Base-by-base conservation (phyloP, 2,113 vertebrate genomes). In the Cebidichthys violaceus region DNA sequence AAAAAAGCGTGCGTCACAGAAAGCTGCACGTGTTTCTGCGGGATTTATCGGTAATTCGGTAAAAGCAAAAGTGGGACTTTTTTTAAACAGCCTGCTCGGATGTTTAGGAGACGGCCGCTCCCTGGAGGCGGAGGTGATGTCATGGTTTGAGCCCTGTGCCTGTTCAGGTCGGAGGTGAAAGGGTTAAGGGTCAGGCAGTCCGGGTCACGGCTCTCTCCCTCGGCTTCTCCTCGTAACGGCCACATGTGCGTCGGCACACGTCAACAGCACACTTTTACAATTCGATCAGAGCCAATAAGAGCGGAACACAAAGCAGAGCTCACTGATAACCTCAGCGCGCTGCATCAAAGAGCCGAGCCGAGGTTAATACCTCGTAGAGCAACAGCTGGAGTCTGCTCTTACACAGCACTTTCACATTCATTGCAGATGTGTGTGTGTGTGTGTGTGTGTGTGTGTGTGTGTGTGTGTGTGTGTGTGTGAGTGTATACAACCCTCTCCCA, bases 1-100 rank as follows among this genome's bases (percentile, higher is more conserved):
- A 92, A 13, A 59, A 18, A 57, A 65, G 45, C 45, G 79, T 91
- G 90, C 87, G 91, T 93, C 90, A 91, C 61, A 84, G 82, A 83
- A 59, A 62, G 80, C 17, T 65, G 57, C 66, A 54, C 75, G 72
- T 65, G 79, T 85, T 90, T 89, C 69, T 57, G 61, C 3, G 22
- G 73, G 45, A 67, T 85, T 86, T 83, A 66, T 79, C 82, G 17
- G 78, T 78, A 82, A 82, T 80, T 84, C 29, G 41, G 75, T 29
- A 7, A 31, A 17, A 60, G 83, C 41, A 62, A 86, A 89, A 79
- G 79, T 64, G 88, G 81, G 77, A 67, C 18, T 47, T 45, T 15
- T 75, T 86, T 82, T 85, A 88, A 90, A 91, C 81, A 82, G 41
- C 33, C 37, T 0, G 52, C 47, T 37, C 65, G 4, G 47, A 41